Conservation (phyloP, 1,140 invertebrate genomes). For the Drosophila novamexicana region DNA sequence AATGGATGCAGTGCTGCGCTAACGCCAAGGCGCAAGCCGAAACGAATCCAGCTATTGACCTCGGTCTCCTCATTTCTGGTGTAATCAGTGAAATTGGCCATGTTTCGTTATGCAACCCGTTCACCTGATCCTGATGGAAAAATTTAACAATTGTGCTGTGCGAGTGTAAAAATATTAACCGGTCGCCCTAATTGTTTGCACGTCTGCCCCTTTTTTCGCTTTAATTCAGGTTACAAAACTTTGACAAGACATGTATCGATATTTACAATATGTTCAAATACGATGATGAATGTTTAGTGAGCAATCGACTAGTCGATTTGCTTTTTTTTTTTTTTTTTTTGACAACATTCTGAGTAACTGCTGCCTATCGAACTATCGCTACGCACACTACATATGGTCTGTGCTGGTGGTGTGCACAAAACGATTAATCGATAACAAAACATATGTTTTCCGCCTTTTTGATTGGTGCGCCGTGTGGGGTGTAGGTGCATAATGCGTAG, state of each 20-base stretch:
- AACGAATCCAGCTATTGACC: conserved; percentile 77
- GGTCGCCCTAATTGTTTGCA: conserved; percentile 40
- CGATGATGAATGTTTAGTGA: conserved; percentile 1
- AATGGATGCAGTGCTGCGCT: conserved; percentile 87
- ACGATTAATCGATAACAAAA: conserved; percentile 17
- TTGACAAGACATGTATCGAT: conserved; percentile 41
- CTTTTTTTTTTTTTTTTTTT: no score
- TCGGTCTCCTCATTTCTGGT: conserved; percentile 55
- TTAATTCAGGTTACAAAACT: conserved; percentile 61
- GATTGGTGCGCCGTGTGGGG: conserved; percentile 25
- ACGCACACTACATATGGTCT: no score
- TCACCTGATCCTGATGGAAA: conserved; percentile 26
- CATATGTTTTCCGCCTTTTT: conserved; percentile 26
- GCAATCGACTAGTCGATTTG: conserved; percentile 12
- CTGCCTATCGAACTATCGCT: neutral
- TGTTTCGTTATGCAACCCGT: conserved; percentile 39
- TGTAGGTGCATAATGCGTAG: conserved; percentile 85
- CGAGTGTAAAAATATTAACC: conserved; percentile 39
- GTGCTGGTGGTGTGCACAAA: neutral
- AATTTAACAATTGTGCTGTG: conserved; percentile 19
- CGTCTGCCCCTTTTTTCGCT: conserved; percentile 43
- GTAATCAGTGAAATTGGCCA: conserved; percentile 42
- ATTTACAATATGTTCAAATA: neutral
- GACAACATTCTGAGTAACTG: neutral
- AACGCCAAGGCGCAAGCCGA: conserved; percentile 74